Base-by-base conservation (phyloP, 2,797 vertebrate species). In the Mus caroli region DNA sequence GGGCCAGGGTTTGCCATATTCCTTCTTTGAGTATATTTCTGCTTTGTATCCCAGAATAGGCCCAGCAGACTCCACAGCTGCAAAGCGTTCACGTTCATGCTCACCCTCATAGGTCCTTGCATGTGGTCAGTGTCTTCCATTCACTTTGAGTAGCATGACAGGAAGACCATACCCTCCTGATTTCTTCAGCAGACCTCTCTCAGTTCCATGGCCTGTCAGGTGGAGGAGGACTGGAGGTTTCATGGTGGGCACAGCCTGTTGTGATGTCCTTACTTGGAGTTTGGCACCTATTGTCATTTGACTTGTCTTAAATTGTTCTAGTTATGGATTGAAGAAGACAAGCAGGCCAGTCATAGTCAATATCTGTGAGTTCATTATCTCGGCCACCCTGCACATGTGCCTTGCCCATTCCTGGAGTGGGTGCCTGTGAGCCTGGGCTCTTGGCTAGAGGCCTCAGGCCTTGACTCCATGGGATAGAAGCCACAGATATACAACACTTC, bases 351-450 rank as follows among this genome's bases (percentile, higher is more conserved):
- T 1, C 1, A 9, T 3, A 28, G 31, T n/a, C 15, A 0, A 1
- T 2, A 0, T 12, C 3, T 43, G 0, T 20, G 31, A 26, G 34
- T 22, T 64, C 19, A n/a, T 15, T 6, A 52, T 1, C 12, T 54
- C 34, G 0, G 5, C 3, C 20, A 4, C 79, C 3, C 3, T 1
- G 1, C 37, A 0, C 3, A 0, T 0, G 31, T 11, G 0, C 46
- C 31, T 2, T 26, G 4, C 19, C 0, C 1, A 0, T 2, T 28
- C 34, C 0, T 8, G 17, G 22, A 69, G 34, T 78, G 34, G 52
- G 6, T 1, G 3, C 17, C 22, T 3, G 14, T 20, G 58, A 60
- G 20, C 4, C 15, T 6, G 7, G 20, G 73, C 34, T 43, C 40
- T 2, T 9, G 31, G 4, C 58, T 11, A 0, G 12, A 34, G 17